phyloP scores from a whole-genome alignment of 2,888 invertebrate species.

The Drosophila barbarae region DNA sequence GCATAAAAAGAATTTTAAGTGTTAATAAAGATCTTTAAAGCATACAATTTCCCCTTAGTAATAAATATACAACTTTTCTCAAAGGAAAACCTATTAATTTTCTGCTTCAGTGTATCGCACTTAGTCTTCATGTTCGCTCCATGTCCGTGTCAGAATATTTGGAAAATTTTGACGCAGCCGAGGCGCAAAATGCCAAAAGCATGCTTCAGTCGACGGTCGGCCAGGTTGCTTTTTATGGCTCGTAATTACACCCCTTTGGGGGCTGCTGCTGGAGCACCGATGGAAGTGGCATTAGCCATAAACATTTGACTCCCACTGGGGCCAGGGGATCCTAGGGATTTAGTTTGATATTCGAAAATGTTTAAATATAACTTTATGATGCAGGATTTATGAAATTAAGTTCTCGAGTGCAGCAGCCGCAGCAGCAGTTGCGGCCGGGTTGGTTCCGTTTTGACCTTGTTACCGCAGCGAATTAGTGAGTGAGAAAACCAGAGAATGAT shows the following conservation, averaged over 20 bases:
- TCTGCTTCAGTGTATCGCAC: conserved; percentile 13
- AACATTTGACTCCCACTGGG: conserved; percentile 41
- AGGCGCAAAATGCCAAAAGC: conserved; percentile 44
- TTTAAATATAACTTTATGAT: conserved; percentile 57
- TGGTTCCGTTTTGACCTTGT: conserved; percentile 18
- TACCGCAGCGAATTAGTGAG: conserved; percentile 64
- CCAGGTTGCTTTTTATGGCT: conserved; percentile 51
- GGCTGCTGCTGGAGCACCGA: conserved; percentile 32
- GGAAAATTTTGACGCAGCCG: conserved; percentile 39
- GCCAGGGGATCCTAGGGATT: conserved; percentile 50
- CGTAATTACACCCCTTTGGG: conserved; percentile 67
- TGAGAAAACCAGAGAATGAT: conserved; percentile 44
- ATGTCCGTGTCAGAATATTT: conserved; percentile 37
- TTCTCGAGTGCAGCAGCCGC: conserved; percentile 7
- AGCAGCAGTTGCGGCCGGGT: conserved; percentile 16
- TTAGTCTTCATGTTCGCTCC: conserved; percentile 21
- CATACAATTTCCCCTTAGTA: background rate
- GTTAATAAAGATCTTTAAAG: background rate
- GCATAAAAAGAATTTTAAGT: too few relatives aligned
- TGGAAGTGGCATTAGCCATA: conserved; percentile 44
- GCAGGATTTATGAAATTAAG: conserved; percentile 39
- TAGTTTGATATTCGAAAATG: conserved; percentile 62
- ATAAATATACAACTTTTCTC: background rate
- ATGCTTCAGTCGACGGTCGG: conserved; percentile 34
- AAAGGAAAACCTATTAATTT: background rate